phyloP scores from a whole-genome alignment of 2,888 invertebrate genomes.

The Diarsia mendica region DNA sequence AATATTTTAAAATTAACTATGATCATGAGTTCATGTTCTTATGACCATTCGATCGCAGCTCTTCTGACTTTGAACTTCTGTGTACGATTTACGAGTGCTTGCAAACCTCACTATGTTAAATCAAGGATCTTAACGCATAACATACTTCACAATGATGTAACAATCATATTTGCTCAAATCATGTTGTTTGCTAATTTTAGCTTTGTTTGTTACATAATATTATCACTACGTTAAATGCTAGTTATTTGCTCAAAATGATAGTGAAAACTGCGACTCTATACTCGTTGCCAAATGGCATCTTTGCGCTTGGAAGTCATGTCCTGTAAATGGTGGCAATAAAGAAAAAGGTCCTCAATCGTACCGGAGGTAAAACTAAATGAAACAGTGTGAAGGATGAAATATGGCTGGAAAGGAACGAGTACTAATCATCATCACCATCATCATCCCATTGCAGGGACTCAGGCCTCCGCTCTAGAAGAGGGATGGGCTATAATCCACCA shows the following conservation, averaged over 20 bases:
- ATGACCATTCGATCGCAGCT: neutral
- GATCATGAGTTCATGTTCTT: too few relatives aligned
- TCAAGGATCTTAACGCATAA: conserved; percentile 1
- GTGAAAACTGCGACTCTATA: conserved; percentile 5
- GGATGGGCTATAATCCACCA: too few relatives aligned
- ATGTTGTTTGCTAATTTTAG: conserved; percentile 44
- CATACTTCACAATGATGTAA: conserved; percentile 26
- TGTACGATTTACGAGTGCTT: neutral
- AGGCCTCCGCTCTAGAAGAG: too few relatives aligned
- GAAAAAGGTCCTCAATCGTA: too few relatives aligned
- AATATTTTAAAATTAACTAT: too few relatives aligned
- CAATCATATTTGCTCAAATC: conserved; percentile 38
- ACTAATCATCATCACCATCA: too few relatives aligned
- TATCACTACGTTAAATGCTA: conserved; percentile 30
- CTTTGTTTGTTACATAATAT: conserved; percentile 16
- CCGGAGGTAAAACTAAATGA: neutral
- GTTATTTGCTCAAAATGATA: conserved; percentile 40
- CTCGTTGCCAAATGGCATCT: neutral
- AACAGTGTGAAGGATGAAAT: neutral
- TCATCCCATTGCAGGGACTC: too few relatives aligned
- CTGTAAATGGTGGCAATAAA: neutral
- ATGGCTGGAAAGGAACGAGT: neutral
- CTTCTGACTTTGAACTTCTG: neutral
- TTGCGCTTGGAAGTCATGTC: neutral
- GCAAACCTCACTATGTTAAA: neutral